Conservation (phyloP, 2,888 invertebrate genomes). For the Mythimna impura region DNA sequence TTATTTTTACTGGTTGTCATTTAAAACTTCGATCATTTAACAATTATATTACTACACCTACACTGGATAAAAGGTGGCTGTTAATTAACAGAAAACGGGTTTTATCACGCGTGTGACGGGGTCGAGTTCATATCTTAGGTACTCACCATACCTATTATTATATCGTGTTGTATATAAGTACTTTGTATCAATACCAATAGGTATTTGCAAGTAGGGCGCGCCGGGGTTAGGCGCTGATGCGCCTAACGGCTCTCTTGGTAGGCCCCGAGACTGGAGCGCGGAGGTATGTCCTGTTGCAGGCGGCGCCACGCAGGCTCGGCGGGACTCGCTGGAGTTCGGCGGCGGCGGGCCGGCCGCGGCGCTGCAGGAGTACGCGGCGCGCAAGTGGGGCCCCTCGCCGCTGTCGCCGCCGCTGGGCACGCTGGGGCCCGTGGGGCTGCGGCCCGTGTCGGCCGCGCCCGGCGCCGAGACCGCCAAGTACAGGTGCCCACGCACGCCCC, state of each 20-base stretch:
- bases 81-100: constrained; percentile 10
- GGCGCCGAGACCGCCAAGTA: constrained; percentile 96
- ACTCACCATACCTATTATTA: background rate
- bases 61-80: constrained; percentile 9
- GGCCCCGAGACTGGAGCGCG: constrained; percentile 74
- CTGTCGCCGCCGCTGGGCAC: constrained; percentile 94
- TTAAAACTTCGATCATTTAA: constrained; percentile 16
- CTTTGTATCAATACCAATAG: constrained; percentile 6
- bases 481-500: constrained; percentile 83
- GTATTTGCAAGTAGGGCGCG: constrained; percentile 59
- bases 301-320: constrained; percentile 86
- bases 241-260: constrained; percentile 51
- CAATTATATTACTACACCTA: constrained; percentile 4
- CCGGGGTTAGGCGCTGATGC: constrained; percentile 50
- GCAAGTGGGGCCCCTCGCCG: constrained; percentile 91
- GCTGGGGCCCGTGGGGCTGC: constrained; percentile 92
- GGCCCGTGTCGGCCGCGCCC: constrained; percentile 93
- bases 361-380: constrained; percentile 88
- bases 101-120: background rate
- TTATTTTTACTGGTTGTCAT: constrained; percentile 17
- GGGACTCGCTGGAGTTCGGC: constrained; percentile 91
- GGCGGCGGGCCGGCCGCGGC: constrained; percentile 81
- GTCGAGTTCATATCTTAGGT: constrained; percentile 15
- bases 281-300: constrained; percentile 83
- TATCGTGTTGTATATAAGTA: constrained; percentile 35